phyloP scores from a whole-genome alignment of 1,140 invertebrate genomes.

The Ridgeia piscesae region DNA sequence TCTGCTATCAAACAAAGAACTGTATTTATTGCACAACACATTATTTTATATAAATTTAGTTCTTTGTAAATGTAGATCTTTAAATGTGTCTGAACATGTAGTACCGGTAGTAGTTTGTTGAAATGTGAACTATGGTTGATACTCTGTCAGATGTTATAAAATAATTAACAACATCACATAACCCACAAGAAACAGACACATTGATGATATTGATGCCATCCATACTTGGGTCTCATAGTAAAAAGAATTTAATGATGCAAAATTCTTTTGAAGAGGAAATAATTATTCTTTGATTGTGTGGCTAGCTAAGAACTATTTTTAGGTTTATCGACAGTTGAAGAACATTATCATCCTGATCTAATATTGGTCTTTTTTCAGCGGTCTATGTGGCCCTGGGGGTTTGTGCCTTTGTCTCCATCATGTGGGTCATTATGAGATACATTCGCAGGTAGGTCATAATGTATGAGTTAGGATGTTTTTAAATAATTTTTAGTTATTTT shows the following conservation, averaged over 20 bases:
- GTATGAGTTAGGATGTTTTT: not conserved
- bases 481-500: no score
- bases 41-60: not conserved
- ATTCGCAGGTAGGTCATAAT: conserved; percentile 35
- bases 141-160: not conserved
- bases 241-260: no score
- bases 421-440: conserved; percentile 37
- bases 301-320: no score
- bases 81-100: not conserved
- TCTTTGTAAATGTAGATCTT: not conserved
- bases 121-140: not conserved
- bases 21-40: not conserved
- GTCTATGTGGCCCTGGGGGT: conserved; percentile 43
- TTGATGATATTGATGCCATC: not conserved
- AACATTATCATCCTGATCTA: no score
- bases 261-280: no score
- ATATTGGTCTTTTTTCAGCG: conserved; percentile 36
- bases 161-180: not conserved
- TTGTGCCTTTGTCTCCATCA: conserved; percentile 32
- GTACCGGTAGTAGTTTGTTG: not conserved
- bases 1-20: not conserved
- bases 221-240: not conserved
- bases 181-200: not conserved
- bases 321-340: no score
- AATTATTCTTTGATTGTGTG: no score